phyloP scores from a whole-genome alignment of 2,113 vertebrate species.

The Mus pahari region DNA sequence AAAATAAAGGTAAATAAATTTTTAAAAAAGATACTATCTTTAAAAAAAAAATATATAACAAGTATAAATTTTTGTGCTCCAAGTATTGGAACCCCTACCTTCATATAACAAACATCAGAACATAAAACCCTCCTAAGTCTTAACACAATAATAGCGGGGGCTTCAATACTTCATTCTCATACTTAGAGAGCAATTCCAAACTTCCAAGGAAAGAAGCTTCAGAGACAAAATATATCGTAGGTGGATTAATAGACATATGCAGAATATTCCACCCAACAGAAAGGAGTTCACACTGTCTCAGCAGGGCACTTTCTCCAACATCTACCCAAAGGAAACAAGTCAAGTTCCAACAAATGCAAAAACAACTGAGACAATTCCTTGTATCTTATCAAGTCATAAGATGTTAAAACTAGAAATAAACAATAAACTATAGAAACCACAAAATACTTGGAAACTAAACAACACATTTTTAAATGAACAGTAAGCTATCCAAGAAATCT shows the following conservation, averaged over 20 bases:
- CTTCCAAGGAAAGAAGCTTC: not conserved
- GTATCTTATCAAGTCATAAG: not conserved
- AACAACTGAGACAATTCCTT: not conserved
- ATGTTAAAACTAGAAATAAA: not conserved
- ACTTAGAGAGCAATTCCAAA: not conserved
- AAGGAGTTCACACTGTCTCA: not conserved
- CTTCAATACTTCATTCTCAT: not conserved
- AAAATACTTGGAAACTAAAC: not conserved
- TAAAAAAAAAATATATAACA: not conserved
- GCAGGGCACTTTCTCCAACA: not conserved
- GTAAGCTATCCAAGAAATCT: not conserved
- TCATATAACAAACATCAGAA: not conserved
- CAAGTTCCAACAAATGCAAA: not conserved
- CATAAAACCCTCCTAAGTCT: not conserved
- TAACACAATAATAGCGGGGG: not conserved
- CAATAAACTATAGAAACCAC: not conserved
- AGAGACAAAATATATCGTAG: not conserved
- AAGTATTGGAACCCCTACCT: not conserved
- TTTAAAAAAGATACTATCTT: no score
- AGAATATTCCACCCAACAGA: not conserved
- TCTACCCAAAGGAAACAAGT: not conserved
- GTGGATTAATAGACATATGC: not conserved
- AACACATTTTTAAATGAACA: not conserved
- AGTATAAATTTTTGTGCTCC: not conserved
- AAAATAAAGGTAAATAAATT: no score